Evolutionary conservation across 2,888 invertebrate genomes (phyloP).

Genomic region (Eupelmus urozonus): DNA sequence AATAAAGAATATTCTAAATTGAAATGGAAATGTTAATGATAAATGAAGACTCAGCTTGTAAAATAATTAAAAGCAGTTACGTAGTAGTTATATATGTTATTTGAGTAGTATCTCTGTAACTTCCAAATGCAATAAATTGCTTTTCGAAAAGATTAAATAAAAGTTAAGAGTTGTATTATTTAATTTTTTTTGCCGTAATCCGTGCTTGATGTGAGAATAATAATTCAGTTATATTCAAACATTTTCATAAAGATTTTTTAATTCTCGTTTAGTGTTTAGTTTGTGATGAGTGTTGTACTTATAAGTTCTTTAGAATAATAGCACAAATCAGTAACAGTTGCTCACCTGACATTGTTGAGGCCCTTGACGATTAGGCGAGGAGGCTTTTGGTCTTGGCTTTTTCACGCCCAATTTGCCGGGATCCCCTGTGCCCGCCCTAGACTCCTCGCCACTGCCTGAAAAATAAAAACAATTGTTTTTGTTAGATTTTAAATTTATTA

Average conservation of each 20-base stretch:
- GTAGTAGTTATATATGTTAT: no score
- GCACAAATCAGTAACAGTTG: background rate
- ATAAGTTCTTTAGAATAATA: no score
- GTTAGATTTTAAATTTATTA: background rate
- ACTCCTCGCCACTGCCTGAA: conserved; percentile 80
- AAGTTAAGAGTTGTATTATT: no score
- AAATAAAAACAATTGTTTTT: conserved; percentile 58
- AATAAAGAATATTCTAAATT: no score
- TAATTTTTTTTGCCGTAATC: no score
- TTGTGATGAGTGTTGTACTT: background rate
- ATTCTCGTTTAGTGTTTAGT: background rate
- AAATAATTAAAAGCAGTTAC: no score
- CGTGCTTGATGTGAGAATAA: background rate
- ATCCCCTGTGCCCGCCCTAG: conserved; percentile 78
- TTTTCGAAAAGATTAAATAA: no score
- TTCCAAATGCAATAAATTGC: no score
- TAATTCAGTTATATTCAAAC: no score
- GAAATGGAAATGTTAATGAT: no score
- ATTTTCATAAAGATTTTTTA: background rate
- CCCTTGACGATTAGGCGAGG: conserved; percentile 93
- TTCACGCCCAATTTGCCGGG: conserved; percentile 81
- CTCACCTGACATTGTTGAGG: conserved; percentile 93
- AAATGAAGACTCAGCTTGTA: no score
- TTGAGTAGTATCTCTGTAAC: no score
- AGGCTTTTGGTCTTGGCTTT: conserved; percentile 89